Evolutionary conservation across 1,140 invertebrate genomes (phyloP), one percentile per base, ranked within the genome.

Genomic region (Pogonus chalceus): DNA sequence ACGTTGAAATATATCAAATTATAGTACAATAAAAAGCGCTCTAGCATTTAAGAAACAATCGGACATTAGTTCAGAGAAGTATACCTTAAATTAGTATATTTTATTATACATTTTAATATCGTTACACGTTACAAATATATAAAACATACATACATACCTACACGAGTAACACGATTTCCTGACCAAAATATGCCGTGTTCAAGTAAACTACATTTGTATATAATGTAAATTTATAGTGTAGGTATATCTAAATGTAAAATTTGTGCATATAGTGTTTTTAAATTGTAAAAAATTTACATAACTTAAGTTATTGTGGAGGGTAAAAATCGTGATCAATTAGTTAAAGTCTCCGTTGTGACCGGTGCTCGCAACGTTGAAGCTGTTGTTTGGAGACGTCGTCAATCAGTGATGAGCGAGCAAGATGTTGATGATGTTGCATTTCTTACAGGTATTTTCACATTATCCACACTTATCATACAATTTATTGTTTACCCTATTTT

Each of bases 371-470:
- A 67, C 55, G 60, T 70, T 35, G 69, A 72, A 57, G 65, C 70
- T 35, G 72, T 72, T 59, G 67, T 71, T 58, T 74, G 71, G 71
- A 62, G 68, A 56, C 63, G 68, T 22, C 62, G 61, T 51, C 58
- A 59, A 31, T 55, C 43, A 56, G 66, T 67, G 57, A 87, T 87
- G 83, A 86, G 85, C 70, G 89, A 92, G 66, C 87, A 89, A 69
- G 90, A 94, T 79, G 81, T 93, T 62, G 90, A 92, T 70, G 90
- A 94, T 76, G 89, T 91, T 63, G 89, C 90, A 26, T 92, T 92
- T 76, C 75, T 92, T 66, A 92, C 90, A 78, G 90, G 89, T 89
- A 72, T n/a, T n/a, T n/a, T n/a, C n/a, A n/a, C n/a, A n/a, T n/a
- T n/a, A n/a, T n/a, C n/a, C n/a, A n/a, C n/a, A n/a, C n/a, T n/a